Percentiles rank a stretch among this genome's conserved stretches.
Conservation (phyloP, 2,888 invertebrate species). For the Andrena praecox region DNA sequence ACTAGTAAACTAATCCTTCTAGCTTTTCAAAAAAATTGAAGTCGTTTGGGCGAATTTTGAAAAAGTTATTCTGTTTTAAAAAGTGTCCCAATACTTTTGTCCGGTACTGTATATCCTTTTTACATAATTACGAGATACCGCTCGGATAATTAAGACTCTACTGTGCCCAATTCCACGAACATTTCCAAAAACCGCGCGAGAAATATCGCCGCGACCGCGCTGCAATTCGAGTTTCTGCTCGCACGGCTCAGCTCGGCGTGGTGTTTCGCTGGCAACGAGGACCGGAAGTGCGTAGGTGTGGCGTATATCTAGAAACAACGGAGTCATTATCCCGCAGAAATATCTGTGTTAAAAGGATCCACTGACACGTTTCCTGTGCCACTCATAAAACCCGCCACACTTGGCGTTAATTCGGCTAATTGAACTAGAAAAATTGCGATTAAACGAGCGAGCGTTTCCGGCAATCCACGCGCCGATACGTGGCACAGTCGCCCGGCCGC, state of each 20-base stretch:
- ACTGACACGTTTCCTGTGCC: conserved; percentile 54
- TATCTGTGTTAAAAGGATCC: conserved; percentile 56
- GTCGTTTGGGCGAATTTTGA: too few relatives aligned
- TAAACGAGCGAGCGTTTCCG: not conserved
- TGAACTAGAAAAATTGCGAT: conserved; percentile 28
- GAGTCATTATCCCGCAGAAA: conserved; percentile 53
- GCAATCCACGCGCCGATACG: not conserved
- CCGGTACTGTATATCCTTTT: too few relatives aligned
- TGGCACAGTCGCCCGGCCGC: not conserved
- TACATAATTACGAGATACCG: too few relatives aligned
- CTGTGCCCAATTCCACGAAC: too few relatives aligned
- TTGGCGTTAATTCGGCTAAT: conserved; percentile 39
- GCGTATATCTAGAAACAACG: conserved; percentile 62
- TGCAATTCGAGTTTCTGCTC: conserved; percentile 19
- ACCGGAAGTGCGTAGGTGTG: conserved; percentile 74
- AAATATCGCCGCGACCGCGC: not conserved
- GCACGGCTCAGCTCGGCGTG: conserved; percentile 22
- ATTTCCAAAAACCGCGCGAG: not conserved
- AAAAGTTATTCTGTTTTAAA: too few relatives aligned
- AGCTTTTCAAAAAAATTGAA: too few relatives aligned
- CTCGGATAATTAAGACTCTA: too few relatives aligned
- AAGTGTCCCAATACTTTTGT: too few relatives aligned
- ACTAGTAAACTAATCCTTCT: too few relatives aligned
- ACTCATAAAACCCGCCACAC: conserved; percentile 31
- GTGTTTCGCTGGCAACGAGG: conserved; percentile 52